Conservation (phyloP, 2,113 vertebrate species). For the Aphyosemion australe region DNA sequence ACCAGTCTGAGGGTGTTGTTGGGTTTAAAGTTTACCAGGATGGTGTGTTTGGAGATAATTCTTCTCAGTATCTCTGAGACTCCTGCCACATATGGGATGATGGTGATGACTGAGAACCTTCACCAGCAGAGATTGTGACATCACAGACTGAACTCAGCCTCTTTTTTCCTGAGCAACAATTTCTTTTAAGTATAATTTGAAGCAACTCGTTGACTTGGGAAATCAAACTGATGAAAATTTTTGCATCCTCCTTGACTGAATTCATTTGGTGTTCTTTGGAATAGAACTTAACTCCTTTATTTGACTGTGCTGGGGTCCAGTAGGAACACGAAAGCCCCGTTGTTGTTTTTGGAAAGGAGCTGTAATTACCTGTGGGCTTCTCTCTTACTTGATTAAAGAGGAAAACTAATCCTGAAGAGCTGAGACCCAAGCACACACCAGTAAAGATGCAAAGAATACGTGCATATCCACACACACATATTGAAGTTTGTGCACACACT, state of each 20-base stretch:
- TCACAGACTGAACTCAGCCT: too few relatives aligned
- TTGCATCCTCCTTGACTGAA: neutral
- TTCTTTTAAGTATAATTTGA: too few relatives aligned
- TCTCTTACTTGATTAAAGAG: constrained; percentile 67
- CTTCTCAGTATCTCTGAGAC: too few relatives aligned
- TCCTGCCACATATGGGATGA: too few relatives aligned
- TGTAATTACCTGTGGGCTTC: constrained; percentile 74
- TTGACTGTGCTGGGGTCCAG: constrained; percentile 40
- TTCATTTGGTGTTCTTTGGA: constrained; percentile 10
- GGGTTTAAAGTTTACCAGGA: too few relatives aligned
- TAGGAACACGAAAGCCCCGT: constrained; percentile 41
- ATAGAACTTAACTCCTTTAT: constrained; percentile 21
- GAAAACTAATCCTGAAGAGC: constrained; percentile 66
- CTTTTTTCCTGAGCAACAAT: too few relatives aligned
- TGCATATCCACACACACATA: constrained; percentile 30
- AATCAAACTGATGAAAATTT: neutral
- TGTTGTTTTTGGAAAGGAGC: constrained; percentile 53
- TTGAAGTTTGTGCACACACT: constrained; percentile 18
- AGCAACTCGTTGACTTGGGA: too few relatives aligned
- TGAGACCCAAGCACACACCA: constrained; percentile 56
- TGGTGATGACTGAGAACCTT: too few relatives aligned
- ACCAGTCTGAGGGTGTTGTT: too few relatives aligned
- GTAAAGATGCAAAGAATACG: constrained; percentile 32
- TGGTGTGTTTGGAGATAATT: too few relatives aligned
- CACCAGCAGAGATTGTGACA: too few relatives aligned